Evolutionary conservation across 2,797 vertebrate genomes (phyloP).

Genomic region (Alouatta caraya): DNA sequence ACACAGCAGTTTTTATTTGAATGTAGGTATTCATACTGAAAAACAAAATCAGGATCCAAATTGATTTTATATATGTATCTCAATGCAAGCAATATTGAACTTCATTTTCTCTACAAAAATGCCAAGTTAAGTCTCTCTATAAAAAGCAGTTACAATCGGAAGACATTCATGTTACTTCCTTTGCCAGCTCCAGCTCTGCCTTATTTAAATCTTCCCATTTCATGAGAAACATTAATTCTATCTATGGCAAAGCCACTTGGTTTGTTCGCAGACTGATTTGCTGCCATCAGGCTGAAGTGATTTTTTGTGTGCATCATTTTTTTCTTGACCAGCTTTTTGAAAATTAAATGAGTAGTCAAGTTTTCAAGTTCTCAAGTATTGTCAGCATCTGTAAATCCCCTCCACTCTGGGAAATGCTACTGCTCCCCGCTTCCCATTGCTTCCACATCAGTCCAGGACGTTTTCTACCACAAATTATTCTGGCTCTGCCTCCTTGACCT

Average conservation of each 20-base stretch:
- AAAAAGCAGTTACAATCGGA: not conserved
- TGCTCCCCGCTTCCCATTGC: not conserved
- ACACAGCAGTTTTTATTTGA: not conserved
- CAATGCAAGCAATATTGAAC: not conserved
- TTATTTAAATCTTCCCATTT: not conserved
- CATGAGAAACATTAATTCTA: not conserved
- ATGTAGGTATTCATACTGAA: not conserved
- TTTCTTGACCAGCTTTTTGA: not conserved
- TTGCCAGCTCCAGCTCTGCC: not conserved
- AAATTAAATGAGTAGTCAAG: not conserved
- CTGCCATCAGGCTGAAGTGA: not conserved
- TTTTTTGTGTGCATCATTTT: not conserved
- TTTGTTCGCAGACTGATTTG: not conserved
- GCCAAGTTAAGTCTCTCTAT: not conserved
- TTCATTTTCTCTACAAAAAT: not conserved
- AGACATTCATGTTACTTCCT: not conserved
- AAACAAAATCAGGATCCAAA: not conserved
- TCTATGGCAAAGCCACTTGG: not conserved
- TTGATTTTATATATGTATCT: not conserved
- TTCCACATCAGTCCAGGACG: not conserved
- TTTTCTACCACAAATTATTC: not conserved
- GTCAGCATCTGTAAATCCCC: not conserved
- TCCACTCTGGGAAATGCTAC: not conserved
- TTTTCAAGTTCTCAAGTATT: not conserved
- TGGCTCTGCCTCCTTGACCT: not conserved